Evolutionary conservation across 2,888 invertebrate species (phyloP), one percentile per base, ranked within the genome.

Genomic region (Ophion ellenae): DNA sequence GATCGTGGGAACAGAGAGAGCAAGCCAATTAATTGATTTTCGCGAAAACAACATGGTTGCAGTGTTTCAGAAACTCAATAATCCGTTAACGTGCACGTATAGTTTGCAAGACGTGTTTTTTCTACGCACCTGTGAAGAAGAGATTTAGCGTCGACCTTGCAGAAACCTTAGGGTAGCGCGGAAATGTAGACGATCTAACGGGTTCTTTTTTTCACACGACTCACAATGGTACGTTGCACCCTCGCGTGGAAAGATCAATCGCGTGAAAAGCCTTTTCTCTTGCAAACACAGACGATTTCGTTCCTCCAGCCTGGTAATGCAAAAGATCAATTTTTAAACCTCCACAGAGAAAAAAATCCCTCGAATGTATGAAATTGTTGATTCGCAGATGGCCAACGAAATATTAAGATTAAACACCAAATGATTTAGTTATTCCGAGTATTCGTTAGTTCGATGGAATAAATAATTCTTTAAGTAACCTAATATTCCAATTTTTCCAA

Each of bases 71-170:
- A 75, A 81, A 79, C 81, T 83, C 86, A 75, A 81, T 86, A 81
- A 86, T 84, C 84, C 86, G 86, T 86, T 86, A 86, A 84, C 78
- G 78, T 63, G 79, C 32, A 32, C 80, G 83, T 71, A 64, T n/a
- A 57, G 57, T 79, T 28, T 45, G 61, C 63, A 63, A 14, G 71
- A 64, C 53, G 24, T 71, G 6, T 20, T 20, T 79, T 67, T 47
- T 63, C 53, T 76, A 57, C 77, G 17, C 66, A 57, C 36, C 24
- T 28, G 66, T 20, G 67, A 36, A 36, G 32, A 24, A 57, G 57
- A 74, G 66, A 59, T 57, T 79, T 80, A 57, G 45, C 83, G 83
- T 83, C 83, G 86, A 86, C 86, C 86, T 86, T 86, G 86, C 86
- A 74, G 76, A 81, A 83, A 77, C 69, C 71, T 79, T 69, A 45